Conservation (phyloP, 2,113 vertebrate genomes). For the Atractosteus spatula region DNA sequence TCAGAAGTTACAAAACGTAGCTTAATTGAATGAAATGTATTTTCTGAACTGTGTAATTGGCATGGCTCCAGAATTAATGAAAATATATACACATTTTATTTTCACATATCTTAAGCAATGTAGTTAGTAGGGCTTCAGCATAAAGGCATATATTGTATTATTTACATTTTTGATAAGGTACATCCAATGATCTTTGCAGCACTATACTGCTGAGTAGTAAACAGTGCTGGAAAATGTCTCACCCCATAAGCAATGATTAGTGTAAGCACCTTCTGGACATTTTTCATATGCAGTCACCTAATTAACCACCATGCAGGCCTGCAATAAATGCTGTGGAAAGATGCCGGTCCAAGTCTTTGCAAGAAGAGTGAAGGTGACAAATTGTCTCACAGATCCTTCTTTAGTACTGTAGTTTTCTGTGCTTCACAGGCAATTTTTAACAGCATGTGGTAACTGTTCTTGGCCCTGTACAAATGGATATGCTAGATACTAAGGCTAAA, state of each 20-base stretch:
- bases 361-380: neutral
- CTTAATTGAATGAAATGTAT: too few species aligned
- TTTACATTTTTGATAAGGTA: neutral
- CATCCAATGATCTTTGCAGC: neutral
- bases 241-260: slow-evolving; percentile 42
- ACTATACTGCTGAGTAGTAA: slow-evolving; percentile 12
- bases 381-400: too few species aligned
- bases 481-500: too few species aligned
- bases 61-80: neutral
- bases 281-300: slow-evolving; percentile 23
- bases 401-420: too few species aligned
- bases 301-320: slow-evolving; percentile 33
- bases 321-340: too few species aligned
- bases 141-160: slow-evolving; percentile 29
- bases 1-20: too few species aligned
- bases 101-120: neutral
- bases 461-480: too few species aligned
- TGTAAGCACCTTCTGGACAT: slow-evolving; percentile 43
- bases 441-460: too few species aligned
- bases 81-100: neutral
- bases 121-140: slow-evolving; percentile 42
- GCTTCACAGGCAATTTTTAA: too few species aligned
- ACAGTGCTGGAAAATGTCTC: slow-evolving; percentile 7
- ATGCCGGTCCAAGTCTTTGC: too few species aligned
- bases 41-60: neutral